These are phyloP conservation scores for Pelodytes ibericus DNA, from an alignment of 2,797 vertebrate genomes.

Conservation along the genomic window DNA sequence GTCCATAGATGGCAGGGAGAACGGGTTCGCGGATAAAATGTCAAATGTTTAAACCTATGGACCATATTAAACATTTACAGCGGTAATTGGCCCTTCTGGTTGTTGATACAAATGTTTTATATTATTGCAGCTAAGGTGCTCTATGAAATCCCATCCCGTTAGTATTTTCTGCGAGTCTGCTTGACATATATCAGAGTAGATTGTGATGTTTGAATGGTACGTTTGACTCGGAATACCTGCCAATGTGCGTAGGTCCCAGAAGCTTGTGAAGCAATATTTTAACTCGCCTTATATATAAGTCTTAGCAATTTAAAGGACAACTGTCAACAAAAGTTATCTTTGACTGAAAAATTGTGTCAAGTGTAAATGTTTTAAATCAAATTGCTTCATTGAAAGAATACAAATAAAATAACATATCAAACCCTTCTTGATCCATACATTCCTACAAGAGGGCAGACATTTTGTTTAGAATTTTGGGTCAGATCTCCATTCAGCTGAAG, in stretches of 20 bases:
- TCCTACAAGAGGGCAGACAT: no score
- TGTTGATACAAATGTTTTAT: not conserved
- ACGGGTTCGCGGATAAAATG: conserved; percentile 24
- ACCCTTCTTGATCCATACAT: no score
- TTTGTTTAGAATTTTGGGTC: no score
- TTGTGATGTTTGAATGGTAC: not conserved
- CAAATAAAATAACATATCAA: no score
- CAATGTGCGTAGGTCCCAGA: not conserved
- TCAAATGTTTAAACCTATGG: conserved; percentile 16
- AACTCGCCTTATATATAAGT: no score
- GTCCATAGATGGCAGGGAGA: conserved; percentile 5
- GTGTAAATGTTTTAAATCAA: no score
- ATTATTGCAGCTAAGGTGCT: not conserved
- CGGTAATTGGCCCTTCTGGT: not conserved
- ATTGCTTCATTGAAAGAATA: no score
- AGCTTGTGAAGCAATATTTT: not conserved
- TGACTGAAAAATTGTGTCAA: no score
- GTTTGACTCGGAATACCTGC: not conserved
- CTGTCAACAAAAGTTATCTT: no score
- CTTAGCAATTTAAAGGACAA: no score
- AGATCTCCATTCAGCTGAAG: no score
- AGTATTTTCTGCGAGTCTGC: not conserved
- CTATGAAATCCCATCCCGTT: not conserved
- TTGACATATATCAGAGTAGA: not conserved
- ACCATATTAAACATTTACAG: not conserved